phyloP scores from a whole-genome alignment of 2,113 vertebrate genomes.

The Tinamus guttatus region DNA sequence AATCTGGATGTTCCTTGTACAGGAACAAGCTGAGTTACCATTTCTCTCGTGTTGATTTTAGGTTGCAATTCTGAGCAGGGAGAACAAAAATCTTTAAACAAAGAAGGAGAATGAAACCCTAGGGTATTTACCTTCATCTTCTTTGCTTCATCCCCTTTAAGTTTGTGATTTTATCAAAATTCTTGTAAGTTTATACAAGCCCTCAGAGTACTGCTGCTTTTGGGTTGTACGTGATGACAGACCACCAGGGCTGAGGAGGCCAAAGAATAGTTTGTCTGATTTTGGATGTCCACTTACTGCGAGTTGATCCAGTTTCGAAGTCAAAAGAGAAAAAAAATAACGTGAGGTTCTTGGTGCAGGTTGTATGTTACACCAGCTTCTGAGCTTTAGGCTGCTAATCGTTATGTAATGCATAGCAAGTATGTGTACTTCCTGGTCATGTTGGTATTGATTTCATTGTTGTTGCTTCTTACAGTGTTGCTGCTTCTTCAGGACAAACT shows the following conservation, averaged over 20 bases:
- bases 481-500: background rate
- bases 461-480: background rate
- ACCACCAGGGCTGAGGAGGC: background rate
- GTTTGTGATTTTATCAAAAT: background rate
- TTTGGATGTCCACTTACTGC: background rate
- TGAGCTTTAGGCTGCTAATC: background rate
- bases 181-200: background rate
- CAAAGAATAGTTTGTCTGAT: background rate
- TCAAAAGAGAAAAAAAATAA: background rate
- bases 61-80: background rate
- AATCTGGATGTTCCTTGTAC: background rate
- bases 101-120: background rate
- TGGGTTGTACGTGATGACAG: background rate
- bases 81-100: background rate
- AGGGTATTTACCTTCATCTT: background rate
- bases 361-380: background rate
- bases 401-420: background rate
- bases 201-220: background rate
- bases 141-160: background rate
- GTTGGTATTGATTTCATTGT: background rate
- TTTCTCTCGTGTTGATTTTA: background rate
- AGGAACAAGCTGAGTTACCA: background rate
- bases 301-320: background rate
- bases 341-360: background rate
- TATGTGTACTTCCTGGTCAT: background rate